phyloP scores from a whole-genome alignment of 2,888 invertebrate species.

The Nomada fabriciana region DNA sequence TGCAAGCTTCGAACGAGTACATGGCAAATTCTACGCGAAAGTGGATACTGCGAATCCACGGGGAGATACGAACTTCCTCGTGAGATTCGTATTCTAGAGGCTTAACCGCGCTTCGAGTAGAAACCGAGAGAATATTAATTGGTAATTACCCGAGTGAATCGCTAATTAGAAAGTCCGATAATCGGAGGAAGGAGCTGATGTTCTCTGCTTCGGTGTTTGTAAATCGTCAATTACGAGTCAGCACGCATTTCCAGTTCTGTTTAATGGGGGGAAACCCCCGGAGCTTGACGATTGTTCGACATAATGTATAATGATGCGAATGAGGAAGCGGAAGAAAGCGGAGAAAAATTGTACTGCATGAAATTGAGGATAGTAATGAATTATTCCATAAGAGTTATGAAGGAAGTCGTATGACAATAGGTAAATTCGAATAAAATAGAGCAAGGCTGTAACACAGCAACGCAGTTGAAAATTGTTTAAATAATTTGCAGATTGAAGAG shows the following conservation, averaged over 20 bases:
- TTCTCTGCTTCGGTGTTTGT: not conserved
- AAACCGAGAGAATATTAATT: constrained; percentile 55
- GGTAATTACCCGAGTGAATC: constrained; percentile 55
- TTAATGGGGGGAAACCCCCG: not conserved
- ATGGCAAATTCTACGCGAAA: not conserved
- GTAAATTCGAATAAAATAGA: too few species aligned
- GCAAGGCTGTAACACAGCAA: too few species aligned
- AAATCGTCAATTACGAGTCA: not conserved
- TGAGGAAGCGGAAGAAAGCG: too few species aligned
- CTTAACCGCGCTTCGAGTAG: constrained; percentile 1
- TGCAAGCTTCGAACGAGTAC: not conserved
- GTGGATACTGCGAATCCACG: not conserved
- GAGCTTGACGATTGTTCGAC: not conserved
- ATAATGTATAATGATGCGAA: not conserved
- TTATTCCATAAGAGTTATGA: too few species aligned
- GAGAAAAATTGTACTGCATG: too few species aligned
- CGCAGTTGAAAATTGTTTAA: too few species aligned
- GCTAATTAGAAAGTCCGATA: constrained; percentile 64
- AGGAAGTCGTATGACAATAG: too few species aligned
- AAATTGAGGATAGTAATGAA: too few species aligned
- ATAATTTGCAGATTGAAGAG: too few species aligned
- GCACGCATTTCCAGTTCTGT: constrained; percentile 6
- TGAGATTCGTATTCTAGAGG: constrained; percentile 4
- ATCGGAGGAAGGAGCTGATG: constrained; percentile 29
- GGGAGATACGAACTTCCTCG: not conserved